phyloP scores from a whole-genome alignment of 2,888 invertebrate species.

The Bhutanitis thaidina region DNA sequence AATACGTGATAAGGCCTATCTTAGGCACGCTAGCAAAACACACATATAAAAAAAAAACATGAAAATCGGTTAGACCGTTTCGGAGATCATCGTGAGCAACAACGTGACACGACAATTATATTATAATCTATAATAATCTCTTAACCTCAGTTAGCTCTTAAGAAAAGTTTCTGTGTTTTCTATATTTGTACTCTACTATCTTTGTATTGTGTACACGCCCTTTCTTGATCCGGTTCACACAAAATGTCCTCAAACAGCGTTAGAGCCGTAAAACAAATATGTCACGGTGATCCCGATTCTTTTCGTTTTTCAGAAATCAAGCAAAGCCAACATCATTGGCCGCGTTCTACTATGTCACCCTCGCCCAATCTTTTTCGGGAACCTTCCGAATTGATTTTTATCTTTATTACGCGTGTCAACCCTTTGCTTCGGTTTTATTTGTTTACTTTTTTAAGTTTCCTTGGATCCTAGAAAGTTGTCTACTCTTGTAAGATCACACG shows the following conservation, averaged over 20 bases:
- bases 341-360: constrained; percentile 10
- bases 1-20: too few relatives aligned
- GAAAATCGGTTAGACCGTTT: too few relatives aligned
- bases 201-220: too few relatives aligned
- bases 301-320: constrained; percentile 1
- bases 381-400: constrained; percentile 9
- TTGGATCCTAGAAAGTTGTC: too few relatives aligned
- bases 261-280: constrained; percentile 12
- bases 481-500: too few relatives aligned
- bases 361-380: constrained; percentile 3
- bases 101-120: too few relatives aligned
- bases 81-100: too few relatives aligned
- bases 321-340: constrained; percentile 13
- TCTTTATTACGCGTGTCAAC: constrained; percentile 14
- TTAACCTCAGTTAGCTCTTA: too few relatives aligned
- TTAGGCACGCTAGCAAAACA: neutral
- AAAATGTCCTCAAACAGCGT: constrained; percentile 1
- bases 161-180: neutral
- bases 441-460: too few relatives aligned
- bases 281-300: neutral
- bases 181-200: too few relatives aligned
- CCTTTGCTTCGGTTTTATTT: constrained; percentile 12
- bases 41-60: too few relatives aligned
- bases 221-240: neutral
- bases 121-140: too few relatives aligned